These are phyloP conservation scores for Diloba caeruleocephala DNA, from an alignment of 2,888 invertebrate species.

Conservation along the genomic window DNA sequence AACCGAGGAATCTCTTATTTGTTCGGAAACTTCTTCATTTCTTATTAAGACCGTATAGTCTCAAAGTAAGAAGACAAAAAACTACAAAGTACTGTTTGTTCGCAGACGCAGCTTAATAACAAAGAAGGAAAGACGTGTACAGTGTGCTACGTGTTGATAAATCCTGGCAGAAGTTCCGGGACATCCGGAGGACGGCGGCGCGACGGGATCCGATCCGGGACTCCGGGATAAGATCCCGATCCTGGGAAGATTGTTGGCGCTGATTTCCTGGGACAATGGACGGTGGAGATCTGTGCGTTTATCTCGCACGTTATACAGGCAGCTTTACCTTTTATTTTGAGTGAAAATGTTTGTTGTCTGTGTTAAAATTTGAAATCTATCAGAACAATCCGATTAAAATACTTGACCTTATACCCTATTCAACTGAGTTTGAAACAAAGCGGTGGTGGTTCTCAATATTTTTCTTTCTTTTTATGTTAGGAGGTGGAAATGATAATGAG, in stretches of 20 bases:
- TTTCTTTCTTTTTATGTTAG: too few relatives aligned
- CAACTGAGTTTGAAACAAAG: too few relatives aligned
- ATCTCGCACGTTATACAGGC: conserved; percentile 69
- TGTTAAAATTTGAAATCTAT: conserved; percentile 8
- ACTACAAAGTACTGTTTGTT: conserved; percentile 42
- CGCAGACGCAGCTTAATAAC: conserved; percentile 61
- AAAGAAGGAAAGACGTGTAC: conserved; percentile 71
- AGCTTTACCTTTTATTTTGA: conserved; percentile 59
- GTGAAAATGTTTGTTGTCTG: conserved; percentile 30
- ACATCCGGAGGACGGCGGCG: conserved; percentile 71
- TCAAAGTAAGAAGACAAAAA: conserved; percentile 36
- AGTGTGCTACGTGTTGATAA: conserved; percentile 74
- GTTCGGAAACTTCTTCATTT: conserved; percentile 47
- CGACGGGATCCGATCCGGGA: conserved; percentile 70
- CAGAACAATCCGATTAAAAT: neutral
- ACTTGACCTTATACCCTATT: too few relatives aligned
- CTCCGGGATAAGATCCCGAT: conserved; percentile 74
- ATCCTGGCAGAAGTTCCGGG: conserved; percentile 78
- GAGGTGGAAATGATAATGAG: too few relatives aligned
- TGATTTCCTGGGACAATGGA: conserved; percentile 79
- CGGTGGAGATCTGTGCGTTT: conserved; percentile 66
- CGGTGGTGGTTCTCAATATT: too few relatives aligned
- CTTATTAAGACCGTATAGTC: conserved; percentile 45
- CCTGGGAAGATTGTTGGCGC: conserved; percentile 75
- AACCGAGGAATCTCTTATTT: conserved; percentile 38